Conservation (phyloP, 2,113 vertebrate genomes). For the Pogona vitticeps region DNA sequence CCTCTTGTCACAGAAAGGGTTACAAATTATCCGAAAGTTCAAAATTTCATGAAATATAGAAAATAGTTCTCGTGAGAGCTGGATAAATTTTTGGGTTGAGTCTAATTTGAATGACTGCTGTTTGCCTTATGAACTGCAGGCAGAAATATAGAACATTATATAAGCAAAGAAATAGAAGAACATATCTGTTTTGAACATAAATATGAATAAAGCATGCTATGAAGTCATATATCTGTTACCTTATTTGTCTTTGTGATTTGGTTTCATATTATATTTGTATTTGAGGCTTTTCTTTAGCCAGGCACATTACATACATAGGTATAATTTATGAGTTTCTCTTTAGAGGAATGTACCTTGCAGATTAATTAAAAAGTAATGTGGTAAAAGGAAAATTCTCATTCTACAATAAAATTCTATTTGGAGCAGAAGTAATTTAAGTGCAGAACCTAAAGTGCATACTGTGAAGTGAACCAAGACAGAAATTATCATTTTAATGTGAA, state of each 20-base stretch:
- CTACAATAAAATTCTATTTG: slow-evolving; percentile 53
- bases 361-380: slow-evolving; percentile 13
- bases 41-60: background rate
- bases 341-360: slow-evolving; percentile 17
- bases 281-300: slow-evolving; percentile 16
- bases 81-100: background rate
- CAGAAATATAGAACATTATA: background rate
- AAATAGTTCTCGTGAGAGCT: background rate
- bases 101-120: background rate
- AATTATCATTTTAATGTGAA: slow-evolving; percentile 75
- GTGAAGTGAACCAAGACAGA: slow-evolving; percentile 61
- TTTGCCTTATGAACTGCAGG: background rate
- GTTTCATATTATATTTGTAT: background rate
- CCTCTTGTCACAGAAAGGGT: background rate
- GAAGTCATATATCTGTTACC: slow-evolving; percentile 3
- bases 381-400: slow-evolving; percentile 56
- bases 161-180: background rate
- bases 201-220: background rate
- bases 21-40: background rate
- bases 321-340: background rate
- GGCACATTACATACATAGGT: background rate
- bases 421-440: slow-evolving; percentile 57
- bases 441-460: slow-evolving; percentile 59
- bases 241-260: slow-evolving; percentile 21
- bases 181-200: background rate